A percentile compares a stretch with the other conserved stretches of the same genome.
Conservation (phyloP, 2,888 invertebrate species). For the Halocaridina rubra region DNA sequence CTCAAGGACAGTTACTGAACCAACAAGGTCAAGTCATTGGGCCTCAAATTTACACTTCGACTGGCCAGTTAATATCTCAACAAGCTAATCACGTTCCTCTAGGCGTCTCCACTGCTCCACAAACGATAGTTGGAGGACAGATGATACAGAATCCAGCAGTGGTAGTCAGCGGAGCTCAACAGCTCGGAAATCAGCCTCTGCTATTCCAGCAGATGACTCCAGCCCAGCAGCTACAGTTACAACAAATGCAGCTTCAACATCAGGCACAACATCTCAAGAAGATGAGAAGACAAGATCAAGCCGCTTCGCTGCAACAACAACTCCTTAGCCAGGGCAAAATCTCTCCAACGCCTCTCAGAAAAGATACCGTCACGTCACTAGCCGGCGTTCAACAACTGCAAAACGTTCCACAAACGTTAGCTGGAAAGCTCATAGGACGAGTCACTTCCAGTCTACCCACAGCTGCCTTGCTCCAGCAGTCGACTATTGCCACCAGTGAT, state of each 20-base stretch:
- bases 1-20: constrained; percentile 47
- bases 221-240: constrained; percentile 65
- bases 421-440: constrained; percentile 48
- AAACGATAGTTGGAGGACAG: constrained; percentile 48
- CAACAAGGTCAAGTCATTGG: constrained; percentile 41
- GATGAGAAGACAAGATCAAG: constrained; percentile 66
- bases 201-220: constrained; percentile 61
- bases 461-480: constrained; percentile 61
- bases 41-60: constrained; percentile 30
- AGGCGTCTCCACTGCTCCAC: constrained; percentile 13
- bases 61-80: constrained; percentile 28
- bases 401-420: constrained; percentile 15
- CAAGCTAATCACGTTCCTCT: constrained; percentile 54
- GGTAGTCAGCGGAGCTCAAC: constrained; percentile 29
- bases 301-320: constrained; percentile 55
- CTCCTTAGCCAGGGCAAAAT: constrained; percentile 56
- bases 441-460: constrained; percentile 56
- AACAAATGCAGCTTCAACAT: constrained; percentile 69
- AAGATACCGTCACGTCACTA: constrained; percentile 34
- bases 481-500: constrained; percentile 59
- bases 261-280: constrained; percentile 70
- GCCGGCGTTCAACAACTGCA: constrained; percentile 56
- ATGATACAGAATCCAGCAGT: constrained; percentile 49
- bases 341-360: constrained; percentile 62
- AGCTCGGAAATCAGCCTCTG: constrained; percentile 14